Evolutionary conservation across 2,113 vertebrate genomes (phyloP).

Genomic region (Pteruthius melanotis): DNA sequence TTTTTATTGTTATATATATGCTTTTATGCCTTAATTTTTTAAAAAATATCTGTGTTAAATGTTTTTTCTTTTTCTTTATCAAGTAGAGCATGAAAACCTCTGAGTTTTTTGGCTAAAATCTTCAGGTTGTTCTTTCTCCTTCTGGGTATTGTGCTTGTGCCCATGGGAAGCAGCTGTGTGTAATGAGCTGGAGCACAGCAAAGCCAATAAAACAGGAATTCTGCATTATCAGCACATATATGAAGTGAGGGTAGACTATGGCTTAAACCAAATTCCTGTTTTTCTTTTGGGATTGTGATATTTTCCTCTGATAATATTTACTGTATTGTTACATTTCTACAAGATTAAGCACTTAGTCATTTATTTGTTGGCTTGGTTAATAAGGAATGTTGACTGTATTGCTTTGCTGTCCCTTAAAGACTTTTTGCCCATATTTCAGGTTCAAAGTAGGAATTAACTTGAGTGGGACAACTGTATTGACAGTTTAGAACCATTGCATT

Average conservation of each 20-base stretch:
- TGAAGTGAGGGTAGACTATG: not conserved
- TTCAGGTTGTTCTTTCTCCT: not conserved
- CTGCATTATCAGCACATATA: not conserved
- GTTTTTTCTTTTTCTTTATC: not conserved
- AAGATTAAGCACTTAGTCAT: not conserved
- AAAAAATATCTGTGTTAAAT: not conserved
- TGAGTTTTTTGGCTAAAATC: not conserved
- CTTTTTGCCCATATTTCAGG: not conserved
- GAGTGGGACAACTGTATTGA: not conserved
- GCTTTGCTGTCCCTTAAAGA: not conserved
- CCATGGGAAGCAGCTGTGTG: not conserved
- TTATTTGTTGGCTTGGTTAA: not conserved
- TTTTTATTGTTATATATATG: not conserved
- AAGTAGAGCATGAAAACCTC: not conserved
- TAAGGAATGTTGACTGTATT: not conserved
- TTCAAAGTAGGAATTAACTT: not conserved
- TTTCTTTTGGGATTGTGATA: not conserved
- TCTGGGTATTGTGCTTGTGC: not conserved
- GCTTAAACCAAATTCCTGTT: not conserved
- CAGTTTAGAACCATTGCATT: not conserved
- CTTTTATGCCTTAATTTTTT: not conserved
- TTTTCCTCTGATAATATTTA: not conserved
- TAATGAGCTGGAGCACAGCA: slow-evolving; percentile 1
- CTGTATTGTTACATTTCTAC: not conserved
- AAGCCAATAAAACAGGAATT: not conserved